Evolutionary conservation across 2,113 vertebrate species (phyloP).

Genomic region (Platanista minor): DNA sequence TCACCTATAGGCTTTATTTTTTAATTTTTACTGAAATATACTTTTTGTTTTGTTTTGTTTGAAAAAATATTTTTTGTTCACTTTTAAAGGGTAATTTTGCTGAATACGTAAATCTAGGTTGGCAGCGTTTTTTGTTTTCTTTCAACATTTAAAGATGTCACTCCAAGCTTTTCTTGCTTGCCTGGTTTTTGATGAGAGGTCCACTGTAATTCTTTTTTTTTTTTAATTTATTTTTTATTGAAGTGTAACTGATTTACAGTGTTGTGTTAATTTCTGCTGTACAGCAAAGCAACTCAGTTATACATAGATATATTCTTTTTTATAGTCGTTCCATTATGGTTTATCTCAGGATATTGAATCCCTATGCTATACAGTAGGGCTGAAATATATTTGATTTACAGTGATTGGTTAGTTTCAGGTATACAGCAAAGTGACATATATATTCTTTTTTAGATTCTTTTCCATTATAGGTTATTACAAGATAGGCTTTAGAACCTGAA

Average conservation of each 20-base stretch:
- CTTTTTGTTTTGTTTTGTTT: neutral
- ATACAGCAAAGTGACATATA: neutral
- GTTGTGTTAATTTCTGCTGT: neutral
- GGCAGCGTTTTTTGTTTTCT: neutral
- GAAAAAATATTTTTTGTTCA: neutral
- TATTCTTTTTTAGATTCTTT: neutral
- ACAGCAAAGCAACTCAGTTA: neutral
- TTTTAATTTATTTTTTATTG: neutral
- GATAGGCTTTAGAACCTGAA: neutral
- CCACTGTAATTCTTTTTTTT: neutral
- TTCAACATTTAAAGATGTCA: neutral
- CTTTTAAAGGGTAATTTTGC: neutral
- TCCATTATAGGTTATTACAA: neutral
- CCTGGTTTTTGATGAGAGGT: neutral
- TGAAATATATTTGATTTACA: neutral
- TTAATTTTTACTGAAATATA: neutral
- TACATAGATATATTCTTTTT: neutral
- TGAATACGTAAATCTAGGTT: neutral
- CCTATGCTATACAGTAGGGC: neutral
- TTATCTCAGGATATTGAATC: neutral
- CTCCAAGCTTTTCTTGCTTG: neutral
- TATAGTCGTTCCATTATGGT: neutral
- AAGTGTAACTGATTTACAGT: neutral
- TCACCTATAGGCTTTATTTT: neutral
- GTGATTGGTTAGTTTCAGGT: too few relatives aligned